These are phyloP conservation scores for Orchesellides sinensis DNA, from an alignment of 2,888 invertebrate species.

Conservation along the genomic window DNA sequence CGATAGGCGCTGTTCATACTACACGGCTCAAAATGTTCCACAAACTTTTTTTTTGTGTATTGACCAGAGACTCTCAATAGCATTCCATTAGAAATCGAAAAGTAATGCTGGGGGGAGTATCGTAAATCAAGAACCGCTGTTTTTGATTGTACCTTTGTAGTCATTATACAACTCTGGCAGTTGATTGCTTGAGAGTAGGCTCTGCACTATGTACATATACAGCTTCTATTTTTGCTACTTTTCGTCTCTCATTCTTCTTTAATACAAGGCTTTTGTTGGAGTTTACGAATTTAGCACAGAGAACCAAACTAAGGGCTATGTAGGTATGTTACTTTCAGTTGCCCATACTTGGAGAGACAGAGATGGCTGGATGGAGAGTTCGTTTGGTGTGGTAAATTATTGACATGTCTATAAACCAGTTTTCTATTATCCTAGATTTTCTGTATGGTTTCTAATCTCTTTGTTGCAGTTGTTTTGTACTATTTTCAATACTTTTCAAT, in stretches of 20 bases:
- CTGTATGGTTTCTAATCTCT: not conserved
- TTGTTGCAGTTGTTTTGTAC: conserved; percentile 11
- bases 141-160: conserved; percentile 58
- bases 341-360: no score
- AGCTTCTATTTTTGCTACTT: conserved; percentile 5
- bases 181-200: conserved; percentile 10
- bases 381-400: conserved; percentile 41
- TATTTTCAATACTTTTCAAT: no score
- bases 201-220: not conserved
- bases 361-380: not conserved
- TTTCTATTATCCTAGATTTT: not conserved
- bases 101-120: conserved; percentile 23
- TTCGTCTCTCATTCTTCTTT: not conserved
- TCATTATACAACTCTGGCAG: conserved; percentile 22
- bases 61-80: conserved; percentile 47
- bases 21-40: conserved; percentile 29
- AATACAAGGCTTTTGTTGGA: no score
- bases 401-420: conserved; percentile 8
- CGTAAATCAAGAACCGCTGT: conserved; percentile 60
- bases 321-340: no score
- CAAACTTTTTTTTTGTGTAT: conserved; percentile 41
- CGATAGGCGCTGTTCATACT: conserved; percentile 30
- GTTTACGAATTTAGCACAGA: no score
- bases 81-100: conserved; percentile 39
- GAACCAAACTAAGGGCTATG: no score